These are phyloP conservation scores for Nemotelus nigrinus DNA, from an alignment of 2,888 invertebrate genomes.

Conservation along the genomic window DNA sequence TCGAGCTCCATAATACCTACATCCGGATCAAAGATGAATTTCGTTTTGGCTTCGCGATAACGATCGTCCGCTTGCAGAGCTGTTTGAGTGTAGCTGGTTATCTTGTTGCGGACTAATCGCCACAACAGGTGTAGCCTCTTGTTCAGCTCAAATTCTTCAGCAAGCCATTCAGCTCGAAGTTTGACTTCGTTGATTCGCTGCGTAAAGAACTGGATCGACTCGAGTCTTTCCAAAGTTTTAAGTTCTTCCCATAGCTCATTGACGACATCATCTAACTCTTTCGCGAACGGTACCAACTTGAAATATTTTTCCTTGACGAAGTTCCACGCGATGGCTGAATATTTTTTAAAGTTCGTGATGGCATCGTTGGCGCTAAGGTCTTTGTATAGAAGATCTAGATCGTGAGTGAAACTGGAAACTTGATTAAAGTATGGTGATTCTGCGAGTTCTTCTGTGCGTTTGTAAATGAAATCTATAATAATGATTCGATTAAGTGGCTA, in stretches of 20 bases:
- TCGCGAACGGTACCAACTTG: slow-evolving; percentile 74
- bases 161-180: slow-evolving; percentile 75
- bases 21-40: slow-evolving; percentile 85
- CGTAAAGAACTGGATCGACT: slow-evolving; percentile 69
- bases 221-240: slow-evolving; percentile 70
- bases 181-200: slow-evolving; percentile 71
- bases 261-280: slow-evolving; percentile 71
- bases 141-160: slow-evolving; percentile 79
- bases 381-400: slow-evolving; percentile 81
- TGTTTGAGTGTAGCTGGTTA: slow-evolving; percentile 78
- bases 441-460: slow-evolving; percentile 80
- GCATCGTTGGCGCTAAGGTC: slow-evolving; percentile 82
- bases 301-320: slow-evolving; percentile 76
- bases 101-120: slow-evolving; percentile 74
- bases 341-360: slow-evolving; percentile 81
- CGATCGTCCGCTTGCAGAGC: slow-evolving; percentile 83
- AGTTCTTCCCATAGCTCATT: slow-evolving; percentile 72
- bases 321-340: slow-evolving; percentile 73
- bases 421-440: slow-evolving; percentile 84
- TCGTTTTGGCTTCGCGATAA: slow-evolving; percentile 85
- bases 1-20: slow-evolving; percentile 80
- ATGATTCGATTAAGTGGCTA: background rate
- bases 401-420: slow-evolving; percentile 81
- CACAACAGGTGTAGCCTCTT: slow-evolving; percentile 73
- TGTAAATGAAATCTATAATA: slow-evolving; percentile 79